A percentile compares a stretch with the other conserved stretches of the same genome.
Conservation (phyloP, 2,113 vertebrate genomes). For the Gnathonemus longibarbis region DNA sequence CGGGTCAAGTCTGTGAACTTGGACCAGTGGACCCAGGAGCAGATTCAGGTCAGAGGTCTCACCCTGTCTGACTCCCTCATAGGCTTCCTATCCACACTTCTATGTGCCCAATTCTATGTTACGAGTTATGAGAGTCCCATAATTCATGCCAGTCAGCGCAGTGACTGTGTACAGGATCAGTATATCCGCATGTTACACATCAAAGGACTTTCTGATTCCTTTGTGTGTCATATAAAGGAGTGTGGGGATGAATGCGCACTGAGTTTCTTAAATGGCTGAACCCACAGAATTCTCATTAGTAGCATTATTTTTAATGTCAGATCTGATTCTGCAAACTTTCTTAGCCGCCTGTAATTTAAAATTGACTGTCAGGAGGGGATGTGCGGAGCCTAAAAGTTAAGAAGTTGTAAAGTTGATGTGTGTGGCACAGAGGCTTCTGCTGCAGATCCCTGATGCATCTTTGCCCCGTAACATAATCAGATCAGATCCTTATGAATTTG, state of each 20-base stretch:
- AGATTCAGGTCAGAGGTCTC: conserved; percentile 78
- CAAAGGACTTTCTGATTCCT: not conserved
- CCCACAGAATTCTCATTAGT: not conserved
- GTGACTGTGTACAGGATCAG: not conserved
- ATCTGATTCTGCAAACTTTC: not conserved
- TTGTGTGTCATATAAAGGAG: not conserved
- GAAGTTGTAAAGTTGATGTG: not conserved
- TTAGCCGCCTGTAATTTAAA: not conserved
- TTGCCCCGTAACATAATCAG: not conserved
- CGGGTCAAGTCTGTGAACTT: conserved; percentile 96
- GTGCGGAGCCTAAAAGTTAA: not conserved
- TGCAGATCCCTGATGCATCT: not conserved
- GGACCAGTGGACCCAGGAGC: conserved; percentile 97
- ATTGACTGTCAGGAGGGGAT: not conserved
- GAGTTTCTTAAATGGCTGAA: not conserved
- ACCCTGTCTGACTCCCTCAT: not conserved
- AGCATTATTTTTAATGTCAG: not conserved
- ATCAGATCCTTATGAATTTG: not conserved
- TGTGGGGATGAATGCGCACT: not conserved
- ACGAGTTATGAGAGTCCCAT: not conserved
- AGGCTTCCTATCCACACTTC: not conserved
- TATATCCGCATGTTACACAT: not conserved
- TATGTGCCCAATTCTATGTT: not conserved
- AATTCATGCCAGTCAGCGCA: not conserved
- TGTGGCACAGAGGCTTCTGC: not conserved